Percentiles rank a stretch among this genome's conserved stretches.
These are phyloP conservation scores for Vanessa cardui DNA, from an alignment of 2,888 invertebrate genomes.

Conservation along the genomic window DNA sequence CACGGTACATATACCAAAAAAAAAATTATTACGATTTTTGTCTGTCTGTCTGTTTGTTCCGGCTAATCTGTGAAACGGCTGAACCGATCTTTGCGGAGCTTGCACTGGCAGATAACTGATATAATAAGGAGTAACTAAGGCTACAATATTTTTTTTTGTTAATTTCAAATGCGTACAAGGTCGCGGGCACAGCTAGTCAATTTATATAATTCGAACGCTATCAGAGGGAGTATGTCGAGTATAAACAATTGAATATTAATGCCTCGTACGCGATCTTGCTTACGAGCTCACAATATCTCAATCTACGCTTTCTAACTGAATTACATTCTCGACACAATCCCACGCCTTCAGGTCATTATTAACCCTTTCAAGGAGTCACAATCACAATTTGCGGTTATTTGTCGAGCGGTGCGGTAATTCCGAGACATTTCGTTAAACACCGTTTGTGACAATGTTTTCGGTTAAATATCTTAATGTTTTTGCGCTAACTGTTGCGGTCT, in stretches of 20 bases:
- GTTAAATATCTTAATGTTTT: slow-evolving; percentile 63
- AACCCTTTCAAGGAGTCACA: slow-evolving; percentile 78
- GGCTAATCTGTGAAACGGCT: too few species aligned
- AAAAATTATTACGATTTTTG: too few species aligned
- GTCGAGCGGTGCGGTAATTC: slow-evolving; percentile 60
- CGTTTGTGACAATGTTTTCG: slow-evolving; percentile 54
- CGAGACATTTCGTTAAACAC: slow-evolving; percentile 56
- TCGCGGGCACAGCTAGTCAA: too few species aligned
- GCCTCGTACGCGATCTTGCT: slow-evolving; percentile 24
- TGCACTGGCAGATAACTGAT: too few species aligned
- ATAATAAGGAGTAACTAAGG: too few species aligned
- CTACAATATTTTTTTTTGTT: too few species aligned
- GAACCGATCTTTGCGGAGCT: too few species aligned
- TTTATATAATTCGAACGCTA: background rate
- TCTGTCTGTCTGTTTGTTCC: too few species aligned
- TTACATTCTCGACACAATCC: slow-evolving; percentile 68
- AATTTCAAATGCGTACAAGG: too few species aligned
- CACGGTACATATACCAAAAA: too few species aligned
- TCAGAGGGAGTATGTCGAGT: background rate
- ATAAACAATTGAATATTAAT: slow-evolving; percentile 28
- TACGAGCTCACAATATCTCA: slow-evolving; percentile 70
- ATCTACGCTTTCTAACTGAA: slow-evolving; percentile 76
- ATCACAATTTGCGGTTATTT: slow-evolving; percentile 80
- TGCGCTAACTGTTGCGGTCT: slow-evolving; percentile 55
- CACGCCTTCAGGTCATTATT: slow-evolving; percentile 71